These are phyloP conservation scores for Carassius carassius DNA, from an alignment of 2,113 vertebrate genomes.

Conservation along the genomic window DNA sequence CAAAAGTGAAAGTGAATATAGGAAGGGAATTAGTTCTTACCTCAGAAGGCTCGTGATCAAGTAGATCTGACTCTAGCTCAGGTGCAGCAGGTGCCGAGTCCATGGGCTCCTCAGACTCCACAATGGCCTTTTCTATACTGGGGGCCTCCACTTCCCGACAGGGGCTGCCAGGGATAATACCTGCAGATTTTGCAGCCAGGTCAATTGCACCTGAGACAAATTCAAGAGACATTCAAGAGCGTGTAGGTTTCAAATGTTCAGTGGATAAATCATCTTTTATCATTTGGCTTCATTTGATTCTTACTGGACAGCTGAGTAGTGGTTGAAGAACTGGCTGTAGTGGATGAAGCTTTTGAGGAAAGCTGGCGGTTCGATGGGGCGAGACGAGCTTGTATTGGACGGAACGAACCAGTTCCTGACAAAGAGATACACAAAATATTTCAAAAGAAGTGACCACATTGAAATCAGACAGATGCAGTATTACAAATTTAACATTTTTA, in stretches of 20 bases:
- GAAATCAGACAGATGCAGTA: background rate
- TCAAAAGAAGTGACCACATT: background rate
- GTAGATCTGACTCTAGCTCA: conserved; percentile 65
- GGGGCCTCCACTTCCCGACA: conserved; percentile 74
- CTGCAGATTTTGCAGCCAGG: conserved; percentile 92
- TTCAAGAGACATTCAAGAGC: background rate
- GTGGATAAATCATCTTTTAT: background rate
- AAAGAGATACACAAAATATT: background rate
- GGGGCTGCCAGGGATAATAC: conserved; percentile 90
- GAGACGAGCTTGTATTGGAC: conserved; percentile 89
- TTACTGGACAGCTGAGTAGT: conserved; percentile 85
- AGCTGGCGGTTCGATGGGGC: conserved; percentile 83
- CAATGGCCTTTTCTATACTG: conserved; percentile 46
- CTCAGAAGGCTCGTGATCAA: conserved; percentile 70
- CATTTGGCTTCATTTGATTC: conserved; percentile 12
- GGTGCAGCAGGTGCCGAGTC: conserved; percentile 48
- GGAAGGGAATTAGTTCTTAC: conserved; percentile 50
- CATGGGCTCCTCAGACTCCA: conserved; percentile 68
- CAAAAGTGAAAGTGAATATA: background rate
- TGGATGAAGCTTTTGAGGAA: conserved; percentile 80
- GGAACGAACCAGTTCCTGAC: conserved; percentile 90
- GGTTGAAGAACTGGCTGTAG: conserved; percentile 61
- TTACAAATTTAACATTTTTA: background rate
- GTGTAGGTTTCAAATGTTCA: background rate
- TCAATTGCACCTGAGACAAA: conserved; percentile 86